Percentiles rank a stretch among this genome's conserved stretches.
Conservation (phyloP, 92 coral and sea anemone species). For the Bergia sp. region DNA sequence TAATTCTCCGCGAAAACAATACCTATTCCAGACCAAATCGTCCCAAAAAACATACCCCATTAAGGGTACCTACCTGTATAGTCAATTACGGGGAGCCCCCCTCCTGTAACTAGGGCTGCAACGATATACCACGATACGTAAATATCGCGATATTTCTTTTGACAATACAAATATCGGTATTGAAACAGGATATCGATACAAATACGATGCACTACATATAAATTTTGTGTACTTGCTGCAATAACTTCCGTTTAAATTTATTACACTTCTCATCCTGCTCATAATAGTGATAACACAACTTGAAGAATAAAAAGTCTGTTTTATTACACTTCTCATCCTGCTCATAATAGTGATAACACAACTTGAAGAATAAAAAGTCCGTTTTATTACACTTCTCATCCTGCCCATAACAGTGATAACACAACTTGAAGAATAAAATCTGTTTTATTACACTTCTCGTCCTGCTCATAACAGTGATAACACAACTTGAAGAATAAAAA, state of each 20-base stretch:
- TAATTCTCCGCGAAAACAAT: constrained; percentile 7
- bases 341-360: background rate
- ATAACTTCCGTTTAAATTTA: background rate
- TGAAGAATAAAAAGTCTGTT: background rate
- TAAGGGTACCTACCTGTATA: constrained; percentile 2
- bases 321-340: constrained; percentile 1
- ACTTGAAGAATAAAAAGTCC: background rate
- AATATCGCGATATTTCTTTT: too few relatives aligned
- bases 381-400: background rate
- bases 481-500: too few relatives aligned
- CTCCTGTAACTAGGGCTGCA: constrained; percentile 7
- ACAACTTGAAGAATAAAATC: too few relatives aligned
- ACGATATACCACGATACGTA: background rate
- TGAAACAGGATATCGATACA: too few relatives aligned
- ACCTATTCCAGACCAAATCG: constrained; percentile 7
- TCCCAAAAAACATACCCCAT: constrained; percentile 5
- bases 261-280: constrained; percentile 1
- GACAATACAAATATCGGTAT: background rate
- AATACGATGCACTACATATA: background rate
- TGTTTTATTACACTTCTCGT: background rate
- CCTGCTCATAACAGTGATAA: too few relatives aligned
- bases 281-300: background rate
- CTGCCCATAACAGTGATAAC: background rate
- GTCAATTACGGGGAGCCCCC: constrained; percentile 9
- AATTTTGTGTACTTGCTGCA: background rate